Conservation (phyloP, 1,140 invertebrate genomes). For the Hycleus phaleratus region DNA sequence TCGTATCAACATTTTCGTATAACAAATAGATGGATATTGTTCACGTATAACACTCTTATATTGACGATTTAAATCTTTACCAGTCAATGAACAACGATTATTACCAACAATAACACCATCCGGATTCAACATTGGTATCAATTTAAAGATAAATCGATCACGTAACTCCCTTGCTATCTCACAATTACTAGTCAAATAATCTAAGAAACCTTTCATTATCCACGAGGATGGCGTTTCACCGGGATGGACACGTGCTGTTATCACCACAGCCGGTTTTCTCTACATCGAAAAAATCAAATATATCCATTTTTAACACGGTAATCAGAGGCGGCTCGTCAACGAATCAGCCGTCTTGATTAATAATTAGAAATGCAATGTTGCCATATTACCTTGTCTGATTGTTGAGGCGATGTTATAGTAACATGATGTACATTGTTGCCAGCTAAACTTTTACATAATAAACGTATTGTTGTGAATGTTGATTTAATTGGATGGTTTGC, state of each 20-base stretch:
- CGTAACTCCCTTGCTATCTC: slow-evolving; percentile 72
- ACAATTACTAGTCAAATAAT: slow-evolving; percentile 79
- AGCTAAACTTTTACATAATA: slow-evolving; percentile 77
- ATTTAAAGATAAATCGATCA: slow-evolving; percentile 90
- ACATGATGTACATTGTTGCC: slow-evolving; percentile 89
- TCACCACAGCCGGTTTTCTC: slow-evolving; percentile 76
- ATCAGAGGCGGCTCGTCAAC: no score
- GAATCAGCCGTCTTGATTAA: no score
- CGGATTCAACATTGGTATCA: slow-evolving; percentile 93
- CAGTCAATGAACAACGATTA: slow-evolving; percentile 80
- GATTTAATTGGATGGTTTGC: slow-evolving; percentile 72
- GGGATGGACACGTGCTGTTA: slow-evolving; percentile 90
- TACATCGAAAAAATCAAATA: slow-evolving; percentile 28
- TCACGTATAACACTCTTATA: slow-evolving; percentile 82
- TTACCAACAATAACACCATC: slow-evolving; percentile 95
- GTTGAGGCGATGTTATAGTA: slow-evolving; percentile 69
- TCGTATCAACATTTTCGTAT: slow-evolving; percentile 81
- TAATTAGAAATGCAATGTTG: no score
- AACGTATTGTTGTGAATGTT: slow-evolving; percentile 65
- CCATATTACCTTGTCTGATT: no score
- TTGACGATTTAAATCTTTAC: slow-evolving; percentile 81
- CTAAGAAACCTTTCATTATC: slow-evolving; percentile 95
- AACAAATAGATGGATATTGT: slow-evolving; percentile 89
- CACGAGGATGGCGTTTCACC: slow-evolving; percentile 91
- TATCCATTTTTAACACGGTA: no score